Percentiles rank a stretch among this genome's conserved stretches.
Conservation (phyloP, 2,888 invertebrate species). For the Epistrophe eligans region DNA sequence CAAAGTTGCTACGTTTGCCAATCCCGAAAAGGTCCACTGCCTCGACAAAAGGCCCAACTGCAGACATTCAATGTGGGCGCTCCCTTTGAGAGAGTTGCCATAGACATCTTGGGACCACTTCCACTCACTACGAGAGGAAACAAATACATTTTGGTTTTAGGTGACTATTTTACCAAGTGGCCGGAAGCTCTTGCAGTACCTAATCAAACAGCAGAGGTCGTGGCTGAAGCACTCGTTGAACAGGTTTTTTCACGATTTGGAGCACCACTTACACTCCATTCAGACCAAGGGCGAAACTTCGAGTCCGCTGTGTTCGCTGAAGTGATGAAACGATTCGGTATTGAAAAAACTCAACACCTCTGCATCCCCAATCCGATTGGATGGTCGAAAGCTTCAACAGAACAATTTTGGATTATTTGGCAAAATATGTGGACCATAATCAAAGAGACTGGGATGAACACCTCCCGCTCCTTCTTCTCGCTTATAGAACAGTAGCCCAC, state of each 20-base stretch:
- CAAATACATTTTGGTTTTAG: neutral
- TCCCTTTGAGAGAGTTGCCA: neutral
- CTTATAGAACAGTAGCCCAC: too few relatives aligned
- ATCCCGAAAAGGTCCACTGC: neutral
- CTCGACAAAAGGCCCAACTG: neutral
- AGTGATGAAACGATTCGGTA: too few relatives aligned
- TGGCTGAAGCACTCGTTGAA: too few relatives aligned
- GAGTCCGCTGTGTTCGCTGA: too few relatives aligned
- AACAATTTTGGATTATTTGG: constrained; percentile 4
- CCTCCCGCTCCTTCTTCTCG: too few relatives aligned
- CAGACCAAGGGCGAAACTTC: too few relatives aligned
- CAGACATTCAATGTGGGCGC: neutral
- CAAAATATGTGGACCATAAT: constrained; percentile 15
- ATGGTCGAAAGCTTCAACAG: neutral
- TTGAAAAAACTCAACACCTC: neutral
- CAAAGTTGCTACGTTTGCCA: neutral
- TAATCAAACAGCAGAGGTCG: too few relatives aligned
- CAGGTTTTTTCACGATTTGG: too few relatives aligned
- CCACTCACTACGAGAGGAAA: neutral
- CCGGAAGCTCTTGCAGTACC: too few relatives aligned
- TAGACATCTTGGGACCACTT: too few relatives aligned
- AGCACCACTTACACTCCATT: too few relatives aligned
- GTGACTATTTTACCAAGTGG: neutral
- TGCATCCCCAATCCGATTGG: constrained; percentile 4
- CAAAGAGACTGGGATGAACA: constrained; percentile 28